Conservation (phyloP, 2,797 vertebrate genomes). For the Spinibarbus caldwelli region DNA sequence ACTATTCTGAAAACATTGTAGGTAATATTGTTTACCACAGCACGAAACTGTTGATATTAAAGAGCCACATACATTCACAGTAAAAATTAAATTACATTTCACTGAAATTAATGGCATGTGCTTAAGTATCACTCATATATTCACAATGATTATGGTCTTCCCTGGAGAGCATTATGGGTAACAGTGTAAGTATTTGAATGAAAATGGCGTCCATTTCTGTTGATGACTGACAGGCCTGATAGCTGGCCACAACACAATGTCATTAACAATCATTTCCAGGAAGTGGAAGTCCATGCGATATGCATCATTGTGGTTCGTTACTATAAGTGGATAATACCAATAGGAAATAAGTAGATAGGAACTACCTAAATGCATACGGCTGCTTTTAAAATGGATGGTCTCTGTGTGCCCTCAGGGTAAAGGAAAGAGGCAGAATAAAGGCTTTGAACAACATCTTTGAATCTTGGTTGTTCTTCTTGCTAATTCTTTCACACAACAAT, state of each 20-base stretch:
- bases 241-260: slow-evolving; percentile 57
- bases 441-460: slow-evolving; percentile 23
- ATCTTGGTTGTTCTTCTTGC: slow-evolving; percentile 20
- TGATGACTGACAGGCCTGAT: slow-evolving; percentile 55
- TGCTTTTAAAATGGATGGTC: slow-evolving; percentile 62
- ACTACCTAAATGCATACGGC: slow-evolving; percentile 64
- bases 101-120: neutral
- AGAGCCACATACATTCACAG: neutral
- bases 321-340: slow-evolving; percentile 73
- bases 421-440: slow-evolving; percentile 38
- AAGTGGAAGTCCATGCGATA: slow-evolving; percentile 67
- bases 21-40: neutral
- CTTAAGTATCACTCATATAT: neutral
- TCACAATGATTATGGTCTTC: neutral
- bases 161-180: neutral
- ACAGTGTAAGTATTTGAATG: slow-evolving; percentile 8
- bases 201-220: slow-evolving; percentile 38
- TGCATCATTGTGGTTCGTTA: slow-evolving; percentile 63
- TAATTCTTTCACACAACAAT: slow-evolving; percentile 41
- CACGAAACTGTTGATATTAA: neutral
- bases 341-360: slow-evolving; percentile 73
- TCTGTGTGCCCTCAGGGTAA: slow-evolving; percentile 50
- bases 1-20: neutral
- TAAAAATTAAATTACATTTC: neutral
- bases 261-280: slow-evolving; percentile 66